These are phyloP conservation scores for Osmerus mordax DNA, from an alignment of 2,113 vertebrate genomes.

Conservation along the genomic window DNA sequence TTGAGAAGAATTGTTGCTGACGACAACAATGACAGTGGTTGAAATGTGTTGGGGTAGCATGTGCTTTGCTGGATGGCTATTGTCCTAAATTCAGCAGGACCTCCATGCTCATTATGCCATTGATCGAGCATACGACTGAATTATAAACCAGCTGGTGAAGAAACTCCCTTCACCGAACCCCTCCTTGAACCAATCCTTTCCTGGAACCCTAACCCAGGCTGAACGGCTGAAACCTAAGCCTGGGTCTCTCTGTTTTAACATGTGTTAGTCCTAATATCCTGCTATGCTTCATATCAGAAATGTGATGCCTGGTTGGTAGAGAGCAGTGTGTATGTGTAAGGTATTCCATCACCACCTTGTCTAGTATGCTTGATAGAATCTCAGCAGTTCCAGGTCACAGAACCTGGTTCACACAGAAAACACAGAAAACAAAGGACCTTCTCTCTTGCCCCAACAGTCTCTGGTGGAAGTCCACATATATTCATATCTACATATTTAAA, in stretches of 20 bases:
- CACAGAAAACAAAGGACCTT: no score
- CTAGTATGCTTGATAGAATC: no score
- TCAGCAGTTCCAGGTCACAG: no score
- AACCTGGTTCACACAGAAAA: no score
- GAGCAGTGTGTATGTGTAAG: no score
- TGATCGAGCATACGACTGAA: background rate
- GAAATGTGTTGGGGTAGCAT: slow-evolving; percentile 1
- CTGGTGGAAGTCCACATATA: no score
- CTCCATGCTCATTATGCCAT: background rate
- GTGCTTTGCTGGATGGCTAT: background rate
- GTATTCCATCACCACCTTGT: no score
- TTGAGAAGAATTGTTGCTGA: slow-evolving; percentile 4
- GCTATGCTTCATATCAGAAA: no score
- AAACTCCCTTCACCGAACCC: background rate
- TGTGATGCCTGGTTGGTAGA: slow-evolving; percentile 7
- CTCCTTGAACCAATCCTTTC: background rate
- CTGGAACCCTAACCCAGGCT: background rate
- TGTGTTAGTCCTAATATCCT: slow-evolving; percentile 23
- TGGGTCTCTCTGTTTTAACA: slow-evolving; percentile 34
- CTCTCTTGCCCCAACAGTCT: no score
- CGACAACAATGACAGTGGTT: slow-evolving; percentile 19
- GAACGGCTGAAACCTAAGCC: background rate
- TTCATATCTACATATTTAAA: slow-evolving; percentile 9
- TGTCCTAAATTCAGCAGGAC: background rate
- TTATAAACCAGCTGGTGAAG: slow-evolving; percentile 6